phyloP scores from a whole-genome alignment of 2,113 vertebrate genomes.

The Rhinopithecus roxellana region DNA sequence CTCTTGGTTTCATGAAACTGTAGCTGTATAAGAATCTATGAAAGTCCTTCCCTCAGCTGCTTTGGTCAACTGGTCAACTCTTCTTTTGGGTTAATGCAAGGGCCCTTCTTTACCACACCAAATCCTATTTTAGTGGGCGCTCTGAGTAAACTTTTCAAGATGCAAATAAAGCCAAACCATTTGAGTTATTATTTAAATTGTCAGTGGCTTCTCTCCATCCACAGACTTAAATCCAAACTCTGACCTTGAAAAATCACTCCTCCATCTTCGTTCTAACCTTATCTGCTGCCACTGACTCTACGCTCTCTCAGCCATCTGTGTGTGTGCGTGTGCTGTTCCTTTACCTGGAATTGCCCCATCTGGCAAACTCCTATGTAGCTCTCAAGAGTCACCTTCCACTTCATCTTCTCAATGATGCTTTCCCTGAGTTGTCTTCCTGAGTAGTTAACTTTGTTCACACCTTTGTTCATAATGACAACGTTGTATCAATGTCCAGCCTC shows the following conservation, averaged over 20 bases:
- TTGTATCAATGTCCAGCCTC: background rate
- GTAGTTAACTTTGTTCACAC: background rate
- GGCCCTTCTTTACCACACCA: background rate
- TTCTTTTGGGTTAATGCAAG: background rate
- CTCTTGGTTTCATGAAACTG: background rate
- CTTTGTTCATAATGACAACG: background rate
- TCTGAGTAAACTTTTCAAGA: background rate
- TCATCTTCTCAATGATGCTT: background rate
- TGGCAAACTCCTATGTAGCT: background rate
- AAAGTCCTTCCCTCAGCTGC: background rate
- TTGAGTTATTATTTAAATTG: background rate
- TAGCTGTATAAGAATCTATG: background rate
- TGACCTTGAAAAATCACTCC: background rate
- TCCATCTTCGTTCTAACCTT: background rate
- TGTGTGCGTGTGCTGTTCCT: background rate
- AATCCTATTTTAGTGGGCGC: background rate
- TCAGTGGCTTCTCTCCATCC: background rate
- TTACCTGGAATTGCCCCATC: no score
- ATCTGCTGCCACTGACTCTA: background rate
- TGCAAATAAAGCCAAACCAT: background rate
- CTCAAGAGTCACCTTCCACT: background rate
- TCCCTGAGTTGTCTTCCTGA: background rate
- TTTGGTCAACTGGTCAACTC: background rate
- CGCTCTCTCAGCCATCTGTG: fast-evolving
- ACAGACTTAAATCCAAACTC: background rate